A percentile compares a stretch with the other conserved stretches of the same genome.
These are phyloP conservation scores for Anhinga anhinga DNA, from an alignment of 2,113 vertebrate genomes.

Conservation along the genomic window DNA sequence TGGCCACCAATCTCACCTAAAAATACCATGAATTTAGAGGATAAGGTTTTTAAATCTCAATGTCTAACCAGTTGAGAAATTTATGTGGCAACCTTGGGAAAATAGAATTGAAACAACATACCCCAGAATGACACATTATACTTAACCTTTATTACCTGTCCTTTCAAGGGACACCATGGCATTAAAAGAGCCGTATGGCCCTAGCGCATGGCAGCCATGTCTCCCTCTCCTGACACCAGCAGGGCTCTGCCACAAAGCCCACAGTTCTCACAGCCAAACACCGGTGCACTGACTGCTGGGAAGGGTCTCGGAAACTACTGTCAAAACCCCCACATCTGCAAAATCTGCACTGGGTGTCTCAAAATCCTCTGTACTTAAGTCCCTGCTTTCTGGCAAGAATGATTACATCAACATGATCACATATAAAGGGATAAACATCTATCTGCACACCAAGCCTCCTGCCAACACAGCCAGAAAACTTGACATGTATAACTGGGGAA, in stretches of 20 bases:
- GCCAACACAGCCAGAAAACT: not conserved
- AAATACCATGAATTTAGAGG: not conserved
- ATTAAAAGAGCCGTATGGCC: accelerated
- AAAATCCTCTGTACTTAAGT: not conserved
- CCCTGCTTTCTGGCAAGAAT: not conserved
- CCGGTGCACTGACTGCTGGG: too few relatives aligned
- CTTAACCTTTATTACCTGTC: not conserved
- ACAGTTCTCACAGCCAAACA: not conserved
- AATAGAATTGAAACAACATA: not conserved
- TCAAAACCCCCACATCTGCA: not conserved
- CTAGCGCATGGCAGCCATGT: accelerated
- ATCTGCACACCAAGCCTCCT: not conserved
- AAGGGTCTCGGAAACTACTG: not conserved
- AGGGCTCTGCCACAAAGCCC: not conserved
- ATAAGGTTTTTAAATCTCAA: not conserved
- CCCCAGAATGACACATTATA: not conserved
- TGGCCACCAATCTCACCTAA: not conserved
- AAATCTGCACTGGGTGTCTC: not conserved
- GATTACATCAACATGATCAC: not conserved
- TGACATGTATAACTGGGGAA: accelerated
- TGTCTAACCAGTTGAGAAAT: not conserved
- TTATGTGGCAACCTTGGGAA: not conserved
- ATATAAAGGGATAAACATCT: not conserved
- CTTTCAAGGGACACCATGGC: not conserved
- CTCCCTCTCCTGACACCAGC: not conserved